phyloP scores from a whole-genome alignment of 2,888 invertebrate genomes.

The Heteromyza rotundicornis region DNA sequence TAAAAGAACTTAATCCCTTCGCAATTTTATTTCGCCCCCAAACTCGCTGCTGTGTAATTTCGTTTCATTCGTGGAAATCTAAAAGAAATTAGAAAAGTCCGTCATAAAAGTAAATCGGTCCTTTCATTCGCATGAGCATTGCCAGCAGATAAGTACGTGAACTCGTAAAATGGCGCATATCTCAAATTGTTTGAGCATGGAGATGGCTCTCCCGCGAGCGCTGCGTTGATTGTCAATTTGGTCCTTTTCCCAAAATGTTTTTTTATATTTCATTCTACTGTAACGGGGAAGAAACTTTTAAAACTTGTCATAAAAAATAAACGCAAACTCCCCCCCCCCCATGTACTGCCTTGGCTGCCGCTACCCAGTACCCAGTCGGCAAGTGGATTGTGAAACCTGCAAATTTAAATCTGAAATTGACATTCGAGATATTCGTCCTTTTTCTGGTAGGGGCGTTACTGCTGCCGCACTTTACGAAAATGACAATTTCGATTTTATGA shows the following conservation, averaged over 20 bases:
- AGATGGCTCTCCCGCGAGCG: conserved; percentile 12
- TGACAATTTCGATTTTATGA: conserved; percentile 50
- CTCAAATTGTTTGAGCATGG: conserved; percentile 28
- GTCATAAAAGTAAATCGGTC: conserved; percentile 37
- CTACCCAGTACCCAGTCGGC: too few relatives aligned
- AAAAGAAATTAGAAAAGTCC: conserved; percentile 44
- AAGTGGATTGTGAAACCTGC: too few relatives aligned
- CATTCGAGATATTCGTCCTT: too few relatives aligned
- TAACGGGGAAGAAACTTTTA: conserved; percentile 13
- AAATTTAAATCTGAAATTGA: conserved; percentile 41
- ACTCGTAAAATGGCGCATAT: conserved; percentile 41
- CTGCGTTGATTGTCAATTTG: not conserved
- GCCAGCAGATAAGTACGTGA: conserved; percentile 42
- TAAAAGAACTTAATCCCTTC: conserved; percentile 32
- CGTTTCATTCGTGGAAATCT: conserved; percentile 42
- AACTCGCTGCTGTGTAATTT: conserved; percentile 25
- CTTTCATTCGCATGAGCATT: conserved; percentile 16
- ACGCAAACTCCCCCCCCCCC: conserved; percentile 6
- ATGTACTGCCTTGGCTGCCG: not conserved
- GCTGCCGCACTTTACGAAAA: conserved; percentile 41
- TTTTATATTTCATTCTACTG: conserved; percentile 6
- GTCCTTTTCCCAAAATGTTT: conserved; percentile 11
- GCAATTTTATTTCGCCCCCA: conserved; percentile 15
- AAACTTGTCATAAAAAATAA: conserved; percentile 30
- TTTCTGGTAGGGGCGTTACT: not conserved